A percentile compares a stretch with the other conserved stretches of the same genome.
Evolutionary conservation across 1,140 invertebrate species (phyloP).

Genomic region (Hermetia illucens): DNA sequence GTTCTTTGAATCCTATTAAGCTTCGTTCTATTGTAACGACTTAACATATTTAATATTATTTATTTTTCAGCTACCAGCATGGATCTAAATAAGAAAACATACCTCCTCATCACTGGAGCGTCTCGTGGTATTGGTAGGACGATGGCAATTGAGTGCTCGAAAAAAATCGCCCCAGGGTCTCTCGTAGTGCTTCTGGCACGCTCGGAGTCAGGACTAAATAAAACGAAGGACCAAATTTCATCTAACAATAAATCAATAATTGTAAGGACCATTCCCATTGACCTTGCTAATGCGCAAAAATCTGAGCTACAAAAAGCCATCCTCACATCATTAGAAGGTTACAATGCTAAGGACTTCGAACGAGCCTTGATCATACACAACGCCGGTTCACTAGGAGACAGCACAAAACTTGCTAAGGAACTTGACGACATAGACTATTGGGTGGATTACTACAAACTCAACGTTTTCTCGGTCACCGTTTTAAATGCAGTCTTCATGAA

Average conservation of each 20-base stretch:
- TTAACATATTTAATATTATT: too few species aligned
- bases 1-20: too few species aligned
- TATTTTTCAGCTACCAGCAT: too few species aligned
- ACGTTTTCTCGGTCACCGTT: slow-evolving; percentile 61
- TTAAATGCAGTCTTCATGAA: slow-evolving; percentile 65
- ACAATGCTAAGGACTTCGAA: slow-evolving; percentile 39
- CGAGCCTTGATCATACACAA: slow-evolving; percentile 74
- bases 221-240: slow-evolving; percentile 41
- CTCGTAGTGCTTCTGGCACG: slow-evolving; percentile 63
- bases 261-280: slow-evolving; percentile 39
- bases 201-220: slow-evolving; percentile 44
- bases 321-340: slow-evolving; percentile 26
- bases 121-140: slow-evolving; percentile 74
- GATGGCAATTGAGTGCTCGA: slow-evolving; percentile 53
- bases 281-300: slow-evolving; percentile 37
- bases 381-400: slow-evolving; percentile 72
- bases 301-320: slow-evolving; percentile 37
- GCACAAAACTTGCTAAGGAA: slow-evolving; percentile 41
- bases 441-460: slow-evolving; percentile 57
- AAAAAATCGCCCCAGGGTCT: slow-evolving; percentile 44
- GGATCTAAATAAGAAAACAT: slow-evolving; percentile 34
- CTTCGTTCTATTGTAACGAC: too few species aligned
- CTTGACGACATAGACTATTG: slow-evolving; percentile 44
- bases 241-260: slow-evolving; percentile 29
- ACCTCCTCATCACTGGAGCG: slow-evolving; percentile 65